These are phyloP conservation scores for Hetaerina americana DNA, from an alignment of 1,140 invertebrate genomes.

Conservation along the genomic window DNA sequence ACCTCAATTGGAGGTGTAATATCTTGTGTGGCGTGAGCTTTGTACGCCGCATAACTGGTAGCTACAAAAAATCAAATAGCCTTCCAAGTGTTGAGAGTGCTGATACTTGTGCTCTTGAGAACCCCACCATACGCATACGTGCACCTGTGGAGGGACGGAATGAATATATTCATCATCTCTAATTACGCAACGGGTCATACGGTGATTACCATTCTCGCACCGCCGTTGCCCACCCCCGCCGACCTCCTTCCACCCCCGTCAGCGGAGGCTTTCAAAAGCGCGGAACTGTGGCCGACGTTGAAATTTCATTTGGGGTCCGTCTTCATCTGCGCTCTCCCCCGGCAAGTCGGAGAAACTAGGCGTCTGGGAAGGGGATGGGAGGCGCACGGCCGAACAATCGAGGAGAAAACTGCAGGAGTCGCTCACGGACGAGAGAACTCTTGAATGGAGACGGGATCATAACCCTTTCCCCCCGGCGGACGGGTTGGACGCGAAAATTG, in stretches of 20 bases:
- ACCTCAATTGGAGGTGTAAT: too few relatives aligned
- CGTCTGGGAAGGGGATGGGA: too few relatives aligned
- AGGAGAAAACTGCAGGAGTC: background rate
- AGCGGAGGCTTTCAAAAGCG: background rate
- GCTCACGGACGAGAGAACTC: background rate
- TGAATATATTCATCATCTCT: background rate
- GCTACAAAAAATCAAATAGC: too few relatives aligned
- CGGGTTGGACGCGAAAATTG: background rate
- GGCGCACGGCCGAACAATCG: background rate
- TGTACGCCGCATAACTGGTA: too few relatives aligned
- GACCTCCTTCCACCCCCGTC: too few relatives aligned
- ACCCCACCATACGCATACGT: too few relatives aligned
- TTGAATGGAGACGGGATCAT: background rate
- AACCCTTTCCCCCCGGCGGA: too few relatives aligned
- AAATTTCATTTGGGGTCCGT: background rate
- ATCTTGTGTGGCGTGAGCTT: too few relatives aligned
- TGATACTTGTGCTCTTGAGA: too few relatives aligned
- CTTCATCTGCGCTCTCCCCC: background rate
- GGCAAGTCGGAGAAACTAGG: too few relatives aligned
- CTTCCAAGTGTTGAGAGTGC: too few relatives aligned
- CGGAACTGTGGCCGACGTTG: background rate
- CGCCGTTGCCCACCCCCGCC: too few relatives aligned
- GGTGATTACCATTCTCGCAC: background rate
- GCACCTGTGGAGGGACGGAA: background rate
- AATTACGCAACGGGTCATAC: background rate